These are phyloP conservation scores for Rousettus madagascariensis DNA, from an alignment of 2,797 vertebrate genomes.

Conservation along the genomic window DNA sequence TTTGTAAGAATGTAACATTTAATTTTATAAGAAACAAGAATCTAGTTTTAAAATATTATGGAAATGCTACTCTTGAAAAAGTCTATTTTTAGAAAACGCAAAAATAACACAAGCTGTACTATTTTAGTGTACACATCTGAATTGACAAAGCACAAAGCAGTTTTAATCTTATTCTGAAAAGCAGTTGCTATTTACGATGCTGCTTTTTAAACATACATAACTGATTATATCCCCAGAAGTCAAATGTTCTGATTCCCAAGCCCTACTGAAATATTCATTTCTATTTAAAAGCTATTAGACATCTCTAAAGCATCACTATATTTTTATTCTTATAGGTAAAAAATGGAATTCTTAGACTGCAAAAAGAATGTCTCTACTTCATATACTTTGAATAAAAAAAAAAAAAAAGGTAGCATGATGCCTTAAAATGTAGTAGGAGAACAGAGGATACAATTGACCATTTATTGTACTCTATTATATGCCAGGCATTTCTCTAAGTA, in stretches of 20 bases:
- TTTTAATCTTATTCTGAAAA: conserved; percentile 47
- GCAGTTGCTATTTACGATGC: background rate
- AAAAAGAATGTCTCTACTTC: background rate
- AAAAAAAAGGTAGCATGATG: background rate
- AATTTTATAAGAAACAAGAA: conserved; percentile 42
- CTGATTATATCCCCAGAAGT: background rate
- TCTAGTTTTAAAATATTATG: conserved; percentile 42
- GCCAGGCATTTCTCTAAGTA: background rate
- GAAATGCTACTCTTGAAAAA: conserved; percentile 44
- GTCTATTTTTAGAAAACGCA: conserved; percentile 38
- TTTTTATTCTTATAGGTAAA: background rate
- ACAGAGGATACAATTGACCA: background rate
- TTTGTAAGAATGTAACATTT: background rate
- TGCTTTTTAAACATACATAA: conserved; percentile 47
- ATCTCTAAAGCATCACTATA: background rate
- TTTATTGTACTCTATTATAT: background rate
- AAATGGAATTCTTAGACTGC: background rate
- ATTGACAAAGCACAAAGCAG: background rate
- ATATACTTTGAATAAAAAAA: background rate
- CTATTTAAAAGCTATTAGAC: background rate
- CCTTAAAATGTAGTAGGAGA: conserved; percentile 17
- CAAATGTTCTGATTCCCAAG: background rate
- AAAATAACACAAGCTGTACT: conserved; percentile 49
- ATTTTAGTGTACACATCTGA: background rate
- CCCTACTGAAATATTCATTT: background rate